Conservation (phyloP, 2,888 invertebrate genomes). For the Salticus scenicus region DNA sequence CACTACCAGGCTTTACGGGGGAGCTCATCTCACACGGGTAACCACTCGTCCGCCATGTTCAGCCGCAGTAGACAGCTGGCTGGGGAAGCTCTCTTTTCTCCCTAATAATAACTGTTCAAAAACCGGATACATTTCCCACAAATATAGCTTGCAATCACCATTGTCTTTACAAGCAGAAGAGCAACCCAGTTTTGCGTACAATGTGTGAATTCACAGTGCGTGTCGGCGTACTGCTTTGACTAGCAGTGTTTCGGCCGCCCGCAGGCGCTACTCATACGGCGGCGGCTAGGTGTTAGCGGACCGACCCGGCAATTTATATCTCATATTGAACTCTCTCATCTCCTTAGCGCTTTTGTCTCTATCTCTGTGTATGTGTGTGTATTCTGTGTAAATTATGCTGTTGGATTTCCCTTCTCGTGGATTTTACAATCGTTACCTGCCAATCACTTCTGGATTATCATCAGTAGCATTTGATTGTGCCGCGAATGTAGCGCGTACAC, state of each 20-base stretch:
- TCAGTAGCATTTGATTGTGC: too few species aligned
- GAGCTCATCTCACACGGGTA: slow-evolving; percentile 30
- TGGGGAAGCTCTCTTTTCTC: not conserved
- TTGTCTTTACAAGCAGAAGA: slow-evolving; percentile 21
- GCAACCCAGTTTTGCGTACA: not conserved
- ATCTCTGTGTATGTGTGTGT: not conserved
- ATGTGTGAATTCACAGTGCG: slow-evolving; percentile 30
- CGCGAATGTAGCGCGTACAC: too few species aligned
- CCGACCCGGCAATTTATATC: slow-evolving; percentile 33
- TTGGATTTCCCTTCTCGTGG: not conserved
- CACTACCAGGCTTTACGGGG: not conserved
- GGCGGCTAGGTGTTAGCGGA: slow-evolving; percentile 21
- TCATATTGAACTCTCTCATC: slow-evolving; percentile 5
- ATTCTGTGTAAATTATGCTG: not conserved
- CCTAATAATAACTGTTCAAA: not conserved
- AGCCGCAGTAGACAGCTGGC: not conserved
- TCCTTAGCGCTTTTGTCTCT: not conserved
- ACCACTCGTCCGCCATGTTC: slow-evolving; percentile 61
- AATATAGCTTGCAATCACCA: slow-evolving; percentile 23
- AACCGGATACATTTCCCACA: slow-evolving; percentile 26
- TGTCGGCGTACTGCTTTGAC: slow-evolving; percentile 41
- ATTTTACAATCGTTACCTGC: not conserved
- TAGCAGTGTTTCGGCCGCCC: slow-evolving; percentile 46
- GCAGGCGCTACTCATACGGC: slow-evolving; percentile 47
- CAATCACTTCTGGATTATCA: not conserved